Conservation (phyloP, 2,797 vertebrate species). For the Aldrovandia affinis region DNA sequence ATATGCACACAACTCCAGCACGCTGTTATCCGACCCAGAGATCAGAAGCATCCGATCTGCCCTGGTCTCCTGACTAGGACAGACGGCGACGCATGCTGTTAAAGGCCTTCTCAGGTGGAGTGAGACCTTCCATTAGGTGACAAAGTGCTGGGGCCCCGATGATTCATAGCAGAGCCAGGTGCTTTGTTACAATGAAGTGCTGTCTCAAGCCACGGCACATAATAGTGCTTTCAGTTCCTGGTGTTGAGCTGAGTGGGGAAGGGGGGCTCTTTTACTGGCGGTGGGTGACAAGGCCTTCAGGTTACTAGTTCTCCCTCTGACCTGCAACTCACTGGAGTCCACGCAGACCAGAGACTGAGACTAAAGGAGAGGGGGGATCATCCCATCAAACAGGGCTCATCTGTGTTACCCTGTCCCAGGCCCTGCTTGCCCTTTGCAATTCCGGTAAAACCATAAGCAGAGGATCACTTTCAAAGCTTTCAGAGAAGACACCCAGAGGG, state of each 20-base stretch:
- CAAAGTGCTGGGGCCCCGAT: neutral
- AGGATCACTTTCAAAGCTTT: slow-evolving; percentile 17
- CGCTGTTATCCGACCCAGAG: neutral
- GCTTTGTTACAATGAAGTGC: neutral
- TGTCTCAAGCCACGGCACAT: neutral
- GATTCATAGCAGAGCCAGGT: neutral
- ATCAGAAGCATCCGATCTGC: neutral
- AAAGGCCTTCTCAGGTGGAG: neutral
- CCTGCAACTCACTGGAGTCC: neutral
- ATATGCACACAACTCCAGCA: neutral
- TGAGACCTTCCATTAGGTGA: slow-evolving; percentile 9
- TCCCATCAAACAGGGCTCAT: neutral
- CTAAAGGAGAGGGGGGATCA: neutral
- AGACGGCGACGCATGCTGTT: neutral
- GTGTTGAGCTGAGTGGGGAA: neutral
- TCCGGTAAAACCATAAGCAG: neutral
- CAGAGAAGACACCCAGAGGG: slow-evolving; percentile 3
- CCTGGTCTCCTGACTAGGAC: neutral
- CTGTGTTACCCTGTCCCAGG: neutral
- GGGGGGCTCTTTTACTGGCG: neutral
- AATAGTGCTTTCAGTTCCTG: neutral
- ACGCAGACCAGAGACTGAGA: neutral
- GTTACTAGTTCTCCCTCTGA: neutral
- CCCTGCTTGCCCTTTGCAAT: neutral
- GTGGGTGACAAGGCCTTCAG: neutral